A percentile compares a stretch with the other conserved stretches of the same genome.
Conservation (phyloP, 2,888 invertebrate genomes). For the Epinotia ramella region DNA sequence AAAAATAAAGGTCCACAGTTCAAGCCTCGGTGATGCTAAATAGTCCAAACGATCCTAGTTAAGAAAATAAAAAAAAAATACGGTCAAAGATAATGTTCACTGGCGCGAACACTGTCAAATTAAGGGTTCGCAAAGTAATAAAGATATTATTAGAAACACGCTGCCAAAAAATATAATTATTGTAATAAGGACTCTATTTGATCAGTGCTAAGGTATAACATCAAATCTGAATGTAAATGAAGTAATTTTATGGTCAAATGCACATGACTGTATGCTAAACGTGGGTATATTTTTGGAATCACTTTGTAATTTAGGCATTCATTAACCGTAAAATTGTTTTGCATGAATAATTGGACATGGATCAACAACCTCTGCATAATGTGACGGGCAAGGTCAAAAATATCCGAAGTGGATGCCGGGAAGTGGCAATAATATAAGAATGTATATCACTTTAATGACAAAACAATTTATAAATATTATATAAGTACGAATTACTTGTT, state of each 20-base stretch:
- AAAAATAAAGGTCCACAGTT: too few species aligned
- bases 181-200: background rate
- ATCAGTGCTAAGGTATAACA: background rate
- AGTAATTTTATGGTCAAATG: slow-evolving; percentile 19
- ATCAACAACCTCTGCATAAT: background rate
- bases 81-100: too few species aligned
- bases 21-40: too few species aligned
- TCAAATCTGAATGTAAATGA: background rate
- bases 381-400: background rate
- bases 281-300: background rate
- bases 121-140: too few species aligned
- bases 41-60: too few species aligned
- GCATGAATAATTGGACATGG: background rate
- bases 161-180: background rate
- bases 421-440: background rate
- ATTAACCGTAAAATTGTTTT: background rate
- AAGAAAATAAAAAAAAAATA: too few species aligned
- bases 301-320: background rate
- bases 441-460: too few species aligned
- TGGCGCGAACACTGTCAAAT: too few species aligned
- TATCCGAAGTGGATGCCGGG: background rate
- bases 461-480: too few species aligned
- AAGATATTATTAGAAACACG: background rate
- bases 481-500: too few species aligned
- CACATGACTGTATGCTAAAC: background rate